Percentiles rank a stretch among this genome's conserved stretches.
Evolutionary conservation across 2,797 vertebrate genomes (phyloP).

Genomic region (Protonibea diacanthus): DNA sequence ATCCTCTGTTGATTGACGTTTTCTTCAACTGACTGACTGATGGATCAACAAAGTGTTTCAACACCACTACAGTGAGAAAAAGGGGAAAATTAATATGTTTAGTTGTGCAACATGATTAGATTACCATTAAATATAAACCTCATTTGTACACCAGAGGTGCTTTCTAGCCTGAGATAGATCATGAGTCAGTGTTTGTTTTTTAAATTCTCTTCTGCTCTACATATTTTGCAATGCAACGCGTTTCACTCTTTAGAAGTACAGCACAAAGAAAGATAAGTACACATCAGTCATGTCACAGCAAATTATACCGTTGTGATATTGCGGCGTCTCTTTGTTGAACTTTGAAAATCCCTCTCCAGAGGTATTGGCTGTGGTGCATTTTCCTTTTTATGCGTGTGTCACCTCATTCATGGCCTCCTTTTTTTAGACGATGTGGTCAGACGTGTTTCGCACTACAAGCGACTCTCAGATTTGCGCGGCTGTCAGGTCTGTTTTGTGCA

Average conservation of each 20-base stretch:
- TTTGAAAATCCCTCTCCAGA: slow-evolving; percentile 44
- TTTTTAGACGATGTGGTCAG: slow-evolving; percentile 28
- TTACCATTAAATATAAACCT: background rate
- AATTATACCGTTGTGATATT: slow-evolving; percentile 34
- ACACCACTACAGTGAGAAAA: too few relatives aligned
- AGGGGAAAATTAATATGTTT: background rate
- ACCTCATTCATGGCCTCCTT: slow-evolving; percentile 39
- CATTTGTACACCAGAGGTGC: too few relatives aligned
- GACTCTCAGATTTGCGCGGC: slow-evolving; percentile 26
- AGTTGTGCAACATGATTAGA: background rate
- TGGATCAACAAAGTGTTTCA: background rate
- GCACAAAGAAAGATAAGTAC: slow-evolving; percentile 25
- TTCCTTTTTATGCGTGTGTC: slow-evolving; percentile 22
- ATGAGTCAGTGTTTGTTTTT: too few relatives aligned
- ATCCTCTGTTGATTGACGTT: background rate
- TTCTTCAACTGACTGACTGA: background rate
- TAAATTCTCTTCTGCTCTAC: too few relatives aligned
- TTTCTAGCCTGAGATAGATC: too few relatives aligned
- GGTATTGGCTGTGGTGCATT: slow-evolving; percentile 26
- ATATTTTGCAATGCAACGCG: background rate
- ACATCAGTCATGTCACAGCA: slow-evolving; percentile 44
- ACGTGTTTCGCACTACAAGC: slow-evolving; percentile 41
- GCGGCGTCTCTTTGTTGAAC: slow-evolving; percentile 42
- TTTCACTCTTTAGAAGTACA: slow-evolving; percentile 8
- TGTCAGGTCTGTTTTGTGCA: slow-evolving; percentile 52